These are phyloP conservation scores for Xylophagus ater DNA, from an alignment of 2,888 invertebrate genomes.

Conservation along the genomic window DNA sequence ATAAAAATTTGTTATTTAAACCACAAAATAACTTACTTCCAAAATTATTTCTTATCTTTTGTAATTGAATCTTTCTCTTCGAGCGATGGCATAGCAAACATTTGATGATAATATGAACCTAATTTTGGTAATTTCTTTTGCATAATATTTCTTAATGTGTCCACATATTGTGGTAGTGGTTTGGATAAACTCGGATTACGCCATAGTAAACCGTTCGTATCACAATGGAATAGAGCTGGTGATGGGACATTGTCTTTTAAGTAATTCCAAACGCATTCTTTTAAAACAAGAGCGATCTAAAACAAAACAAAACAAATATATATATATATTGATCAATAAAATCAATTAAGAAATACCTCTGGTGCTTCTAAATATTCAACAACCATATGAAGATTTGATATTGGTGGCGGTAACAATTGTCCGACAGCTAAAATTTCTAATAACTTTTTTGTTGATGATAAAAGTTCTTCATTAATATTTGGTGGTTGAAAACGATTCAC, in stretches of 20 bases:
- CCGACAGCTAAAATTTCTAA: slow-evolving; percentile 73
- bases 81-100: slow-evolving; percentile 45
- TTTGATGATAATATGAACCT: slow-evolving; percentile 64
- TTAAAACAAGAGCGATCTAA: slow-evolving; percentile 65
- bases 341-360: slow-evolving; percentile 37
- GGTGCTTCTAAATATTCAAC: slow-evolving; percentile 60
- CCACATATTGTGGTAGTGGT: slow-evolving; percentile 64
- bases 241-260: slow-evolving; percentile 81
- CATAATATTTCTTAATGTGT: slow-evolving; percentile 66
- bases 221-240: slow-evolving; percentile 63
- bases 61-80: slow-evolving; percentile 17
- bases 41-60: slow-evolving; percentile 1
- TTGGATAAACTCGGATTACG: slow-evolving; percentile 60
- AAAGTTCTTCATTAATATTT: slow-evolving; percentile 29
- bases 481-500: slow-evolving; percentile 34
- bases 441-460: slow-evolving; percentile 48
- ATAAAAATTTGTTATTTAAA: too few relatives aligned
- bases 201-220: slow-evolving; percentile 61
- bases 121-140: slow-evolving; percentile 66
- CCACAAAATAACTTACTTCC: too few relatives aligned
- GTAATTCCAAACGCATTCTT: slow-evolving; percentile 83
- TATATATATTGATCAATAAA: background rate
- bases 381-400: slow-evolving; percentile 64
- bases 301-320: slow-evolving; percentile 18
- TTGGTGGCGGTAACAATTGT: slow-evolving; percentile 72